Evolutionary conservation across 2,797 vertebrate genomes (phyloP), one percentile per base, ranked within the genome.

Genomic region (Coregonus ussuriensis): DNA sequence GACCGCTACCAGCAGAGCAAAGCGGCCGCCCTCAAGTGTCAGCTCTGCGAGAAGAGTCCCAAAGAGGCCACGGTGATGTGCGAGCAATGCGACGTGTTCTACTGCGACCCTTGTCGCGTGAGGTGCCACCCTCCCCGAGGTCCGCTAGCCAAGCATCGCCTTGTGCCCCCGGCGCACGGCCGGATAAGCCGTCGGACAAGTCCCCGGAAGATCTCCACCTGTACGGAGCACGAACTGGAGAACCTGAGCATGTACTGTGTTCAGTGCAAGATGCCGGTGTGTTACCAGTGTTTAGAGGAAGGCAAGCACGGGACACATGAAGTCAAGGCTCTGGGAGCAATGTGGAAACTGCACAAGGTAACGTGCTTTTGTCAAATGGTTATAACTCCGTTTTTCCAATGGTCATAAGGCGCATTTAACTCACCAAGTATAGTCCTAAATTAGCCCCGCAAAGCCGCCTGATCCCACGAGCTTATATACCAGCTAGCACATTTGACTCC

Each of bases 271-370:
- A 95, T 88, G 86, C 98, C 98, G 0, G 98, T 99, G 18, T 99
- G 98, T 68, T 99, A 99, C 89, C 98, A 99, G 94, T 99, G 98
- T 90, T 85, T 99, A 88, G 98, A 99, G 82, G 98, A 99, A 81
- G 98, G 98, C 63, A 97, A 96, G 73, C 98, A 99, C 90, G 94
- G 95, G 81, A 96, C 96, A 65, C 98, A 99, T 52, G 98, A 99
- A 82, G 97, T 99, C 85, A 99, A 98, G 88, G 98, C 98, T 1
- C 86, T 99, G 81, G 98, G 98, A 3, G 98, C 98, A 35, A 99
- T 99, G 98, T 99, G 98, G 98, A 99, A 99, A 89, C 95, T 98
- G 62, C 98, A 99, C 90, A 99, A 99, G 97, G 98, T 99, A 99
- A 95, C 91, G 85, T 86, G 84, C 67, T 83, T 47, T 13, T 47